Base-by-base conservation (phyloP, 2,888 invertebrate genomes). In the Melitaea athalia region DNA sequence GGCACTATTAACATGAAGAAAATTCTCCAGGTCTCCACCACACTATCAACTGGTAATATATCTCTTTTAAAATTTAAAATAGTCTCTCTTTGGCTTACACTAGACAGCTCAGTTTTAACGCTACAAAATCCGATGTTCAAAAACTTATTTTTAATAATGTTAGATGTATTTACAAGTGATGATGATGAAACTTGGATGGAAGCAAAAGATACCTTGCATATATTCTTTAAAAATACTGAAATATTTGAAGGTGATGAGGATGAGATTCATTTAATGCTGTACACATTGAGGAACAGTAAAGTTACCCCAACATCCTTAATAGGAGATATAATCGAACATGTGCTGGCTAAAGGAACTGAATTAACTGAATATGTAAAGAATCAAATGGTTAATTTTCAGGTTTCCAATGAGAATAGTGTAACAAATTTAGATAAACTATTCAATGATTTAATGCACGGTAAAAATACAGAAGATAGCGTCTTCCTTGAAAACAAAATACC, bases 211-310 rank as follows among this genome's bases (percentile, higher is more conserved):
- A 91, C 95, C 4, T 82, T 96, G 38, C 85, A 85, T 59, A 88
- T 86, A 61, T 92, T 96, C 68, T 93, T 97, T 38, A 92, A 89
- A 75, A 94, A 93, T 68, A 95, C 95, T 0, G 92, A 93, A 6
- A 89, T 96, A 73, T 96, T 96, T 80, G 94, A 95, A 78, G 93
- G 93, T 24, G 94, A 94, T 72, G 89, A 91, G 71, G 88, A 93
- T 67, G 96, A 97, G 86, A 94, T 96, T 53, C 94, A 95, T 80
- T 88, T 96, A 68, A 95, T 96, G 93, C 82, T 96, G 42, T 94
- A 95, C 75, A 81, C 91, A 0, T 75, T 92, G 77, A 81, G 90
- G n/a, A 86, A 88, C 72, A 77, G 85, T 43, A 84, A 83, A 76
- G 81, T 89, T 0, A 80, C 79, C 17, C 86, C 86, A 7, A 79